phyloP scores from a whole-genome alignment of 2,797 vertebrate genomes.

The Acrossocheilus wenchowensis region DNA sequence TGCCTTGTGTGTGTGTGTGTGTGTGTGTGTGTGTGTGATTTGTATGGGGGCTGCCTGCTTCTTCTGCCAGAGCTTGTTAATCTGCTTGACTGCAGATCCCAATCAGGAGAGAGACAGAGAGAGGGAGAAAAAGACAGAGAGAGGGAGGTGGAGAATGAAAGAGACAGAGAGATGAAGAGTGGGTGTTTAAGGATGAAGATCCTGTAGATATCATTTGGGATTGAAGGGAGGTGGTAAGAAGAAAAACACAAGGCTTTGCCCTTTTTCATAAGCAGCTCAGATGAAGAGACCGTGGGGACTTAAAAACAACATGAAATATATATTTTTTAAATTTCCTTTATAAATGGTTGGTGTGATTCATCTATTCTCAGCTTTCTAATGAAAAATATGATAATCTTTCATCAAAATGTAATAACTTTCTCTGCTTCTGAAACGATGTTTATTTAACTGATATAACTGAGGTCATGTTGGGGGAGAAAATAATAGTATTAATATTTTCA shows the following conservation, averaged over 20 bases:
- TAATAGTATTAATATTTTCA: constrained; percentile 3
- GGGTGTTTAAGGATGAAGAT: constrained; percentile 56
- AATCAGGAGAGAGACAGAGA: constrained; percentile 68
- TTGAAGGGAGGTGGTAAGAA: constrained; percentile 32
- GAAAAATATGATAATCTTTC: not conserved
- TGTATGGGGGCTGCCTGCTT: constrained; percentile 70
- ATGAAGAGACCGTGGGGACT: constrained; percentile 45
- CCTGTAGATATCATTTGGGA: constrained; percentile 44
- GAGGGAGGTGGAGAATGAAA: constrained; percentile 59
- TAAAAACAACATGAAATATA: constrained; percentile 50
- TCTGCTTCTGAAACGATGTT: not conserved
- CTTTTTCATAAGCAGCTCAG: constrained; percentile 64
- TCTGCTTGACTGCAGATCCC: constrained; percentile 82
- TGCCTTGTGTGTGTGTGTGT: constrained; percentile 65
- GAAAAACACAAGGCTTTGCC: constrained; percentile 59
- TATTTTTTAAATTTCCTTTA: not conserved
- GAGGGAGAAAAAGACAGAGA: constrained; percentile 59
- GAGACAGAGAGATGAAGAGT: constrained; percentile 22
- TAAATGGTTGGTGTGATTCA: not conserved
- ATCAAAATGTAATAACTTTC: constrained; percentile 12
- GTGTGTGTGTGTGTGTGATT: constrained; percentile 56
- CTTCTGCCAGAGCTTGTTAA: constrained; percentile 82
- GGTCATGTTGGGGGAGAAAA: not conserved
- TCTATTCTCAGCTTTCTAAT: not conserved
- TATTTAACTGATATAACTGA: not conserved